These are phyloP conservation scores for Andricus grossulariae DNA, from an alignment of 1,140 invertebrate species.

Conservation along the genomic window DNA sequence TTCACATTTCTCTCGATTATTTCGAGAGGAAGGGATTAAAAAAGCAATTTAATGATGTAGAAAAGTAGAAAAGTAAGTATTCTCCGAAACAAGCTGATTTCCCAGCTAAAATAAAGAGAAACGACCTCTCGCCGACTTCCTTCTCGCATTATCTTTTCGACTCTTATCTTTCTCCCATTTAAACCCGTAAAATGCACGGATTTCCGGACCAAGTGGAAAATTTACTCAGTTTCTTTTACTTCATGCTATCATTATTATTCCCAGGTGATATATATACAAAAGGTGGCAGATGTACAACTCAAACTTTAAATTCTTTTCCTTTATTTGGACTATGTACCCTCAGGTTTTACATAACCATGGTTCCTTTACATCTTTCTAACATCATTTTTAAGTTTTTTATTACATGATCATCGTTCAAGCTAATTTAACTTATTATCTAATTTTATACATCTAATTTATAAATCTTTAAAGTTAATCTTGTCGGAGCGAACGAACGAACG, in stretches of 20 bases:
- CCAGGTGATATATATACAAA: not conserved
- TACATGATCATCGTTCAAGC: no score
- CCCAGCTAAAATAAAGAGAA: constrained; percentile 19
- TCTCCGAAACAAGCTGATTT: constrained; percentile 17
- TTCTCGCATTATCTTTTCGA: constrained; percentile 22
- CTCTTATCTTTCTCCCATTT: constrained; percentile 24
- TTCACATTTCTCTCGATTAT: not conserved
- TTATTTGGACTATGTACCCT: not conserved
- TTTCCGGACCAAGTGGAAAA: constrained; percentile 26
- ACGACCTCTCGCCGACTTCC: not conserved
- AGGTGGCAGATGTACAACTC: not conserved
- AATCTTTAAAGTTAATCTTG: no score
- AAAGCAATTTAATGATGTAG: not conserved
- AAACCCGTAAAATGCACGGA: constrained; percentile 21
- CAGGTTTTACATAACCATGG: no score
- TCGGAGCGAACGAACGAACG: no score
- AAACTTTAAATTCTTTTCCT: not conserved
- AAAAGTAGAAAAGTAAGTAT: not conserved
- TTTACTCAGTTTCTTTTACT: constrained; percentile 26
- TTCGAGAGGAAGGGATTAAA: no score
- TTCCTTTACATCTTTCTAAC: no score
- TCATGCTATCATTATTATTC: constrained; percentile 7
- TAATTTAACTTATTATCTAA: no score
- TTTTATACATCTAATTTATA: no score
- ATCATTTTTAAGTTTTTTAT: no score